A percentile compares a stretch with the other conserved stretches of the same genome.
Conservation (phyloP, 2,888 invertebrate genomes). For the Cryptocephalus primarius region DNA sequence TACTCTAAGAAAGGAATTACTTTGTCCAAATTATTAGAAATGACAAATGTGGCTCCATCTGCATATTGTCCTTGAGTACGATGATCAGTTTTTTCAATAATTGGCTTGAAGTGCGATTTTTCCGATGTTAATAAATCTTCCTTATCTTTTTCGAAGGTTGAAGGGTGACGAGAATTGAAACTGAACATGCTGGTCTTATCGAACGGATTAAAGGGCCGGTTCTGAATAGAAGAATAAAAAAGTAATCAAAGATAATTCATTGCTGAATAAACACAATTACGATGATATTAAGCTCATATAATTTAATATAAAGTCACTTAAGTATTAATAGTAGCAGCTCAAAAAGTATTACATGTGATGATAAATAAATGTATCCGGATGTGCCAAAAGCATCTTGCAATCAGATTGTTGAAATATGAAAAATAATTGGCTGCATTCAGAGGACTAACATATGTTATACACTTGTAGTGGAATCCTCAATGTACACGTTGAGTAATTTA, state of each 20-base stretch:
- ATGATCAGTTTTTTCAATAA: constrained; percentile 37
- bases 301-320: too few relatives aligned
- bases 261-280: too few relatives aligned
- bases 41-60: constrained; percentile 65
- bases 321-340: too few relatives aligned
- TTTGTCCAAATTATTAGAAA: constrained; percentile 49
- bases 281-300: too few relatives aligned
- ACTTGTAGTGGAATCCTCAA: too few relatives aligned
- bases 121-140: constrained; percentile 65
- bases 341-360: too few relatives aligned
- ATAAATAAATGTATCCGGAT: too few relatives aligned
- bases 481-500: too few relatives aligned
- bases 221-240: constrained; percentile 2
- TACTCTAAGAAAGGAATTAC: background rate
- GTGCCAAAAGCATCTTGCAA: too few relatives aligned
- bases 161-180: constrained; percentile 3
- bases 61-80: constrained; percentile 41
- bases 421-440: too few relatives aligned
- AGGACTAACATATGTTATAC: too few relatives aligned
- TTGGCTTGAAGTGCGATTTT: constrained; percentile 63
- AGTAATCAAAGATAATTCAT: background rate
- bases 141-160: constrained; percentile 32
- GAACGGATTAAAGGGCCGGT: constrained; percentile 9
- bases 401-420: too few relatives aligned
- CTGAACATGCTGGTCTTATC: constrained; percentile 5